phyloP scores from a whole-genome alignment of 2,113 vertebrate genomes.

The Xiphias gladius region DNA sequence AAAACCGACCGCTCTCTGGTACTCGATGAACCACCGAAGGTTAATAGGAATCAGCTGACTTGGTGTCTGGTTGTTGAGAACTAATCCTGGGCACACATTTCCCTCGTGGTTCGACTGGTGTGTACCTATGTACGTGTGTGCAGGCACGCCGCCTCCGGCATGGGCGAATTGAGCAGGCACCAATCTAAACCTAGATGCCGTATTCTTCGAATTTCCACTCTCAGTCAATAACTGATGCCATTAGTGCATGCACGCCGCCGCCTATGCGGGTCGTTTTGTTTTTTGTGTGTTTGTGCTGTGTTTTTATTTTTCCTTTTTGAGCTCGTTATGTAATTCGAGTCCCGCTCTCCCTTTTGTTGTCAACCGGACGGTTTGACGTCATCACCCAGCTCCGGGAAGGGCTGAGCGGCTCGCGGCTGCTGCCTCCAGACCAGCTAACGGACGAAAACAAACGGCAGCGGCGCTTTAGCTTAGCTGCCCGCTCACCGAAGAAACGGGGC shows the following conservation, averaged over 20 bases:
- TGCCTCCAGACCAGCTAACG: conserved; percentile 42
- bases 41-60: conserved; percentile 15
- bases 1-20: background rate
- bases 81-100: background rate
- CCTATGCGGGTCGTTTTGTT: background rate
- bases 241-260: background rate
- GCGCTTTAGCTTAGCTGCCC: conserved; percentile 1
- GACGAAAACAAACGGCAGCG: conserved; percentile 42
- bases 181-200: too few species aligned
- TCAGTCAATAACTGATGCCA: background rate
- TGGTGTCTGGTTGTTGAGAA: conserved; percentile 21
- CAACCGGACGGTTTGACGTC: conserved; percentile 68
- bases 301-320: background rate
- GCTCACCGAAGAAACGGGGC: background rate
- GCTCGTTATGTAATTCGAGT: conserved; percentile 55
- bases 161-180: background rate
- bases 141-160: conserved; percentile 24
- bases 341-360: conserved; percentile 36
- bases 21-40: background rate
- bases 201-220: background rate
- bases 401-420: conserved; percentile 44
- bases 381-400: conserved; percentile 56
- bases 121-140: conserved; percentile 51
- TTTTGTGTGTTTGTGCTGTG: too few species aligned
- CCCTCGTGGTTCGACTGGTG: background rate